Base-by-base conservation (phyloP, 2,113 vertebrate genomes). In the Camelus bactrianus region DNA sequence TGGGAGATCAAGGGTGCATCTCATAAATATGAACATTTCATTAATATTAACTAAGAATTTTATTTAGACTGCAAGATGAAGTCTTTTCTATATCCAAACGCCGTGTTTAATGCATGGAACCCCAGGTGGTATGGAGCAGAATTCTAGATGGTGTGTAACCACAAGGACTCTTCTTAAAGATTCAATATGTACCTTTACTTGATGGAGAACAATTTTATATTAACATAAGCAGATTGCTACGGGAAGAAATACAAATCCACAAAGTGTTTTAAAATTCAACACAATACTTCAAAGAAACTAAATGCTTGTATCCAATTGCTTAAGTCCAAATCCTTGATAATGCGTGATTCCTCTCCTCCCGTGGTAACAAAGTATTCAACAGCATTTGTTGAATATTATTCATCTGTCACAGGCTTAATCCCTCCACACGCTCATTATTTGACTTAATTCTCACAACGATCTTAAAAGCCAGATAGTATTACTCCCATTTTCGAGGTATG, bases 241-340 rank as follows among this genome's bases (percentile, higher is more conserved):
- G 30, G n/a, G 38, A 4, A 19, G 17, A 79, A 69, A 17, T 81
- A 24, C 89, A 82, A 79, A 81, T 19, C 4, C 14, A 79, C 8
- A 15, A 26, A 84, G n/a, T 46, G 7, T 82, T 92, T 94, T 42
- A 93, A 94, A 92, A 22, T 76, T 95, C 10, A 60, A 20, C 10
- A 60, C 0, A 54, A 32, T 12, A 65, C n/a, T 30, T 46, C 3
- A 60, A 73, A 83, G 52, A 35, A 58, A 19, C 26, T 56, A 92
- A 62, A 19, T 64, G 14, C 4, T 42, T 91, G 17, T 56, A 35
- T 48, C 4, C 8, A 42, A 7, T 46, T 77, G 3, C 28, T 83
- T 58, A 46, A 70, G 16, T 62, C 12, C 35, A 79, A 56, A 52
- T 89, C 28, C 13, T 54, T 72, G 10, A 82, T 52, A 32, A 1